phyloP scores from a whole-genome alignment of 2,888 invertebrate genomes.

The Chrysolina oricalcia region DNA sequence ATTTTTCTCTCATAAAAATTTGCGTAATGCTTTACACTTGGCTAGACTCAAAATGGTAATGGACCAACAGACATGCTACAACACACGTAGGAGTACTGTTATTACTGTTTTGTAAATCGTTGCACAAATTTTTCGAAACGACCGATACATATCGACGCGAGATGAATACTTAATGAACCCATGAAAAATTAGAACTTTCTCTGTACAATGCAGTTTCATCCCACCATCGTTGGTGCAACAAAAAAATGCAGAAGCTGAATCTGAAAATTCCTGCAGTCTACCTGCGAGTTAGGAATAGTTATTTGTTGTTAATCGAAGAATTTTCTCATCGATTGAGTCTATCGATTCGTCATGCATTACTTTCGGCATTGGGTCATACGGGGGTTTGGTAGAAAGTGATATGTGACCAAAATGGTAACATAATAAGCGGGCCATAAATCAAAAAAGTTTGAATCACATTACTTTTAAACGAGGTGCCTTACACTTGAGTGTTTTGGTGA shows the following conservation, averaged over 20 bases:
- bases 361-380: conserved; percentile 28
- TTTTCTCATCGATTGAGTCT: conserved; percentile 15
- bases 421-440: conserved; percentile 39
- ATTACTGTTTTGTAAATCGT: conserved; percentile 10
- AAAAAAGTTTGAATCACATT: conserved; percentile 32
- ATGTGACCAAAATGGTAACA: conserved; percentile 54
- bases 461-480: conserved; percentile 19
- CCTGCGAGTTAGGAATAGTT: background rate
- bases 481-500: conserved; percentile 22
- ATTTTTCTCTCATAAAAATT: background rate
- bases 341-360: conserved; percentile 24
- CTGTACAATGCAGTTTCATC: conserved; percentile 8
- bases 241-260: background rate
- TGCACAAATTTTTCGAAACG: conserved; percentile 15
- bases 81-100: conserved; percentile 9
- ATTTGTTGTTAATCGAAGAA: conserved; percentile 9
- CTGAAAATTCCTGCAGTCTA: background rate
- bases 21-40: background rate
- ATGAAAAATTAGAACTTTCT: conserved; percentile 8
- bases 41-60: background rate
- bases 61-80: background rate
- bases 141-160: background rate
- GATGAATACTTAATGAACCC: conserved; percentile 7
- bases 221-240: background rate
- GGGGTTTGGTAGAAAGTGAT: conserved; percentile 55